These are phyloP conservation scores for Agrochola litura DNA, from an alignment of 2,888 invertebrate species.

Conservation along the genomic window DNA sequence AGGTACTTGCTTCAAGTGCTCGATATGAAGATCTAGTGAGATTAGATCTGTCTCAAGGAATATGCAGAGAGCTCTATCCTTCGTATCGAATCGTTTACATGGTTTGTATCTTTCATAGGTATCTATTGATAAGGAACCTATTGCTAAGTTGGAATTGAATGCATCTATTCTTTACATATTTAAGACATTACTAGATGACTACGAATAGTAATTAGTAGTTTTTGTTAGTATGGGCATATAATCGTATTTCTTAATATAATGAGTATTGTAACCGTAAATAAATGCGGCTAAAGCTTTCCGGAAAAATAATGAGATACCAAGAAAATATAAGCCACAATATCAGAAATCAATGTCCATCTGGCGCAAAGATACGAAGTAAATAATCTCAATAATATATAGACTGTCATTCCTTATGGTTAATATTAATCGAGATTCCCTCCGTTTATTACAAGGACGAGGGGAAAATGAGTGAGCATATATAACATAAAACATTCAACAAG, in stretches of 20 bases:
- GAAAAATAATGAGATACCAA: slow-evolving; percentile 45
- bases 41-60: slow-evolving; percentile 18
- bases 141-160: slow-evolving; percentile 7
- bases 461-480: slow-evolving; percentile 14
- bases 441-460: slow-evolving; percentile 19
- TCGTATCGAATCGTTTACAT: slow-evolving; percentile 5
- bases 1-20: slow-evolving; percentile 3
- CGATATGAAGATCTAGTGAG: slow-evolving; percentile 24
- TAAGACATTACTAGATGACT: not conserved
- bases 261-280: slow-evolving; percentile 48
- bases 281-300: slow-evolving; percentile 30
- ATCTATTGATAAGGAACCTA: not conserved
- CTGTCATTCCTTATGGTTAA: slow-evolving; percentile 19
- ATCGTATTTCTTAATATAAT: slow-evolving; percentile 7
- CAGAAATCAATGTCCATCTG: slow-evolving; percentile 46
- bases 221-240: not conserved
- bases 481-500: slow-evolving; percentile 36
- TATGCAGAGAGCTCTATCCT: slow-evolving; percentile 1
- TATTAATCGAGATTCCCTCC: slow-evolving; percentile 29
- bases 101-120: slow-evolving; percentile 1
- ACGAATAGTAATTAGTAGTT: not conserved
- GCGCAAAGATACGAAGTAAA: slow-evolving; percentile 27
- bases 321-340: slow-evolving; percentile 50
- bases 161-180: not conserved
- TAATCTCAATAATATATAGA: slow-evolving; percentile 30